These are phyloP conservation scores for Aproaerema taeniolella DNA, from an alignment of 2,888 invertebrate species.

Conservation along the genomic window DNA sequence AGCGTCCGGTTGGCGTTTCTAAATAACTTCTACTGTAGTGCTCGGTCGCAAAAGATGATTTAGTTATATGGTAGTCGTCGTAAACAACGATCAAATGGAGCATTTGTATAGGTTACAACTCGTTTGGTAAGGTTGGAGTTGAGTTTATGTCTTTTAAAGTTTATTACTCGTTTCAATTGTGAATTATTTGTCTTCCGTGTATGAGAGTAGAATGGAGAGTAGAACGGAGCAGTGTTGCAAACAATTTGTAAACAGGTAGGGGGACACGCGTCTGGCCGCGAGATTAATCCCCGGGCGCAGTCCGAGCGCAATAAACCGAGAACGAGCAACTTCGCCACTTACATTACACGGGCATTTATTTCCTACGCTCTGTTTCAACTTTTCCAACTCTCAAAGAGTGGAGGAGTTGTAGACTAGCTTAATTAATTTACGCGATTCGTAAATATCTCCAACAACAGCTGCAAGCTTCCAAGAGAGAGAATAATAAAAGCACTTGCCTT, in stretches of 20 bases:
- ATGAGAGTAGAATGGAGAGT: no score
- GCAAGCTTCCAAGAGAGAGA: slow-evolving; percentile 23
- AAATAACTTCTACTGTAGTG: slow-evolving; percentile 16
- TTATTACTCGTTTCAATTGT: no score
- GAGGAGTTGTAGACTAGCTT: slow-evolving; percentile 43
- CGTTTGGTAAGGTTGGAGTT: no score
- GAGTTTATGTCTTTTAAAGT: no score
- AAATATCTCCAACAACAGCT: slow-evolving; percentile 36
- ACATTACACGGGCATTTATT: slow-evolving; percentile 72
- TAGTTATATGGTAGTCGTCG: slow-evolving; percentile 13
- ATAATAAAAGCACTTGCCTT: slow-evolving; percentile 81
- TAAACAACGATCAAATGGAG: slow-evolving; percentile 13
- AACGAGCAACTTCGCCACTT: slow-evolving; percentile 69
- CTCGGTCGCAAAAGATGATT: slow-evolving; percentile 11
- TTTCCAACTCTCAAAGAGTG: slow-evolving; percentile 53
- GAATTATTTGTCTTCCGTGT: no score
- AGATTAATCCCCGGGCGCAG: slow-evolving; percentile 59
- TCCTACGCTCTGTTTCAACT: slow-evolving; percentile 62
- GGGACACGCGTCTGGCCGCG: slow-evolving; percentile 34
- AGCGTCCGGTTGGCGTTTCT: slow-evolving; percentile 11
- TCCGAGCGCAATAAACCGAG: slow-evolving; percentile 57
- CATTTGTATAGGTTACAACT: no score
- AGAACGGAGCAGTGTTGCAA: slow-evolving; percentile 21
- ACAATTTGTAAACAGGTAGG: slow-evolving; percentile 48
- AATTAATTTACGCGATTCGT: slow-evolving; percentile 62